Conservation (phyloP, 2,888 invertebrate species). For the Perizoma affinitatum region DNA sequence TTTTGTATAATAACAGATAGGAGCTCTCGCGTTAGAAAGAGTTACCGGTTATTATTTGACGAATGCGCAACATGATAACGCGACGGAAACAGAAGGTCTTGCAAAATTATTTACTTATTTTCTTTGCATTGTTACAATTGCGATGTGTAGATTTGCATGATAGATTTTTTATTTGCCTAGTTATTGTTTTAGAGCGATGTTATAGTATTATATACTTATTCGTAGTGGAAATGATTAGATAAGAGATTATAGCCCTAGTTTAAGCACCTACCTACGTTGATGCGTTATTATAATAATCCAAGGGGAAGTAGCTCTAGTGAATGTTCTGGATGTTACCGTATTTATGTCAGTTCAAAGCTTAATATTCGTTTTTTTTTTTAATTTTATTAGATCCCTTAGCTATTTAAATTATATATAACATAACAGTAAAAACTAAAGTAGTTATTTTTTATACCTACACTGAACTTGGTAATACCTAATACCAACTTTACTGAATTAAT, state of each 20-base stretch:
- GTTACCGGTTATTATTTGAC: slow-evolving; percentile 13
- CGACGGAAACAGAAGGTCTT: slow-evolving; percentile 29
- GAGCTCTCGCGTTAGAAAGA: background rate
- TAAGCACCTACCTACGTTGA: background rate
- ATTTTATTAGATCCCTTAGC: too few relatives aligned
- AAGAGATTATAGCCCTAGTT: slow-evolving; percentile 15
- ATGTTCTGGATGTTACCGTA: too few relatives aligned
- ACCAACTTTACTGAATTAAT: too few relatives aligned
- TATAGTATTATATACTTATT: background rate
- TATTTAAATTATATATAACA: too few relatives aligned
- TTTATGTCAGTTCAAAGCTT: too few relatives aligned
- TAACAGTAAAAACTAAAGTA: too few relatives aligned
- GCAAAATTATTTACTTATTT: slow-evolving; percentile 17
- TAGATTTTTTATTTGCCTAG: slow-evolving; percentile 6
- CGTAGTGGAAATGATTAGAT: slow-evolving; percentile 9
- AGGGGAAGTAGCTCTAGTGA: background rate
- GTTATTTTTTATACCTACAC: too few relatives aligned
- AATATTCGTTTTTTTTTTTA: too few relatives aligned
- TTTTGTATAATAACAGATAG: background rate
- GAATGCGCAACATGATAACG: slow-evolving; percentile 26
- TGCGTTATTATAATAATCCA: slow-evolving; percentile 1
- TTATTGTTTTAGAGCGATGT: background rate
- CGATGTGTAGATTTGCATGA: slow-evolving; percentile 15
- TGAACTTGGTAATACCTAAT: too few relatives aligned
- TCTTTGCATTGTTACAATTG: slow-evolving; percentile 1